phyloP scores from a whole-genome alignment of 2,797 vertebrate species.

The Kryptolebias ocellatus region DNA sequence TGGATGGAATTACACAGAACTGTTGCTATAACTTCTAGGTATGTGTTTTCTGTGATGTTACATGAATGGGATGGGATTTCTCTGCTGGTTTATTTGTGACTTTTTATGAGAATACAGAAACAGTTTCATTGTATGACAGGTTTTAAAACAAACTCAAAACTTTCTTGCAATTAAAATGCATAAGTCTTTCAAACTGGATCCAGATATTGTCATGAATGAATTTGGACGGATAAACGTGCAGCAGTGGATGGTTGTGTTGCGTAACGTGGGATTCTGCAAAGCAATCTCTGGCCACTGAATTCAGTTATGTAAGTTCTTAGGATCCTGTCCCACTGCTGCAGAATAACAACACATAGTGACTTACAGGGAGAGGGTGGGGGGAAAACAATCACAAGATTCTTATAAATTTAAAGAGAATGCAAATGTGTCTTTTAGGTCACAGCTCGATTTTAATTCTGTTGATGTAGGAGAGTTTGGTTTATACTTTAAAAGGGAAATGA shows the following conservation, averaged over 20 bases:
- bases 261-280: conserved; percentile 55
- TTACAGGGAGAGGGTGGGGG: no score
- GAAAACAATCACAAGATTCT: neutral
- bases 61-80: no score
- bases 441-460: neutral
- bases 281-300: conserved; percentile 53
- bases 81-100: no score
- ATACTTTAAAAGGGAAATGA: neutral
- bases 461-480: neutral
- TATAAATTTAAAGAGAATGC: neutral
- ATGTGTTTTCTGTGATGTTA: no score
- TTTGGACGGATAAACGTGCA: conserved; percentile 32
- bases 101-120: no score
- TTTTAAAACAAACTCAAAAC: neutral
- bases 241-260: conserved; percentile 49
- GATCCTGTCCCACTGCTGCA: conserved; percentile 37
- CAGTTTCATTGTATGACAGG: no score
- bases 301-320: conserved; percentile 63
- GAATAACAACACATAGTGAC: conserved; percentile 19
- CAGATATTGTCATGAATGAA: conserved; percentile 7
- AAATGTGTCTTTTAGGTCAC: conserved; percentile 1
- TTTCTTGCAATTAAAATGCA: neutral
- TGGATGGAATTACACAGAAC: no score
- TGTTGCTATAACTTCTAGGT: no score
- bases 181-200: neutral